Evolutionary conservation across 2,113 vertebrate genomes (phyloP).

Genomic region (Pithys albifrons): DNA sequence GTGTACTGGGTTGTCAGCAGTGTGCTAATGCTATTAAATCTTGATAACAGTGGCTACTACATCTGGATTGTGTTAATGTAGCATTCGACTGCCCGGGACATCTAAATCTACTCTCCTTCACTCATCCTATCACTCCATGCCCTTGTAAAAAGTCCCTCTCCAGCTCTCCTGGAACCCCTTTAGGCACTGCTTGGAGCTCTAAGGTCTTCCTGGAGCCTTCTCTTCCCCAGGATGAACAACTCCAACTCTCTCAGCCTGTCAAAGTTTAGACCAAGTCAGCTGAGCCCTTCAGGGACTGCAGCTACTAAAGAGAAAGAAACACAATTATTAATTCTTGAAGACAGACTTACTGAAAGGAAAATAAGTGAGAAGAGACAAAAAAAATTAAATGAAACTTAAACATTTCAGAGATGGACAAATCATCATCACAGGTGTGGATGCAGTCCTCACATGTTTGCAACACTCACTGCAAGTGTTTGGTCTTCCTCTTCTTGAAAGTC

Average conservation of each 20-base stretch:
- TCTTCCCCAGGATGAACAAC: background rate
- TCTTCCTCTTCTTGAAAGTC: background rate
- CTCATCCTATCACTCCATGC: background rate
- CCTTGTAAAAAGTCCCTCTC: background rate
- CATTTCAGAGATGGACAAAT: background rate
- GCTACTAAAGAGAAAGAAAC: background rate
- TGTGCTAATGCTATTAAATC: background rate
- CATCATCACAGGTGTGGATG: background rate
- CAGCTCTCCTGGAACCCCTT: background rate
- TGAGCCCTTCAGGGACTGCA: background rate
- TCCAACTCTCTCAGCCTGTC: background rate
- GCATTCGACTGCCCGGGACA: background rate
- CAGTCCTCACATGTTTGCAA: background rate
- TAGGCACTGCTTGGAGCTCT: background rate
- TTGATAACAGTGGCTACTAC: accelerated
- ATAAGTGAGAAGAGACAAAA: background rate
- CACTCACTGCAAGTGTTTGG: background rate
- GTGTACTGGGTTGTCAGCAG: background rate
- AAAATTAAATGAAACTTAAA: background rate
- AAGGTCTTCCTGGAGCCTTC: background rate
- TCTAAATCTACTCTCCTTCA: background rate
- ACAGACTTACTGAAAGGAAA: background rate
- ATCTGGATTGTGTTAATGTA: accelerated
- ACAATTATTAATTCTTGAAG: background rate
- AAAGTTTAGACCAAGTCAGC: background rate